Conservation (phyloP, 2,113 vertebrate species). For the Apeltes quadracus region DNA sequence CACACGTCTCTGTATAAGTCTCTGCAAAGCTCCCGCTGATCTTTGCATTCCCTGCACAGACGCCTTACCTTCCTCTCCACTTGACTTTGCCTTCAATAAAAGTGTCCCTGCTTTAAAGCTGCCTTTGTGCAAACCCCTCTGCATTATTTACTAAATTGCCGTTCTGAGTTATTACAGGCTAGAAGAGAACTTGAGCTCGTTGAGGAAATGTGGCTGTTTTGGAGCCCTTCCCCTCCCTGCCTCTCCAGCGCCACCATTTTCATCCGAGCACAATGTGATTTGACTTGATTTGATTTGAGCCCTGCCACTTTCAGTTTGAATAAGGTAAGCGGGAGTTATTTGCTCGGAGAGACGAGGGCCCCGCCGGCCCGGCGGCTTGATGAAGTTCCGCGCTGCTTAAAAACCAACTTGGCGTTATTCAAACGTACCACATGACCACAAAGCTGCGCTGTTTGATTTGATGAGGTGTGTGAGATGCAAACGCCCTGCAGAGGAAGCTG, state of each 20-base stretch:
- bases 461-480: constrained; percentile 67
- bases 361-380: constrained; percentile 42
- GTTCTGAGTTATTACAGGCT: constrained; percentile 38
- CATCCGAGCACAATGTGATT: constrained; percentile 62
- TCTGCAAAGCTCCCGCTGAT: constrained; percentile 23
- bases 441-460: constrained; percentile 58
- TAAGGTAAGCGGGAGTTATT: constrained; percentile 65
- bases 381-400: constrained; percentile 58
- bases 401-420: constrained; percentile 67
- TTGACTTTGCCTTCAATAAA: constrained; percentile 31
- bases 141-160: constrained; percentile 52
- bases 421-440: constrained; percentile 63
- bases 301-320: constrained; percentile 73
- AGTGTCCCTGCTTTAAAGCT: constrained; percentile 28
- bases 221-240: not conserved
- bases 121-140: constrained; percentile 30
- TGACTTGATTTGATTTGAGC: constrained; percentile 76
- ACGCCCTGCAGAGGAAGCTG: constrained; percentile 50
- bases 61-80: constrained; percentile 15
- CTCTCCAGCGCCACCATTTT: constrained; percentile 31
- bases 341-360: constrained; percentile 65
- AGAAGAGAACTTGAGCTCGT: constrained; percentile 23
- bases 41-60: constrained; percentile 24
- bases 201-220: constrained; percentile 45
- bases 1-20: not conserved